These are phyloP conservation scores for Drosophila birchii DNA, from an alignment of 2,888 invertebrate genomes.

Conservation along the genomic window DNA sequence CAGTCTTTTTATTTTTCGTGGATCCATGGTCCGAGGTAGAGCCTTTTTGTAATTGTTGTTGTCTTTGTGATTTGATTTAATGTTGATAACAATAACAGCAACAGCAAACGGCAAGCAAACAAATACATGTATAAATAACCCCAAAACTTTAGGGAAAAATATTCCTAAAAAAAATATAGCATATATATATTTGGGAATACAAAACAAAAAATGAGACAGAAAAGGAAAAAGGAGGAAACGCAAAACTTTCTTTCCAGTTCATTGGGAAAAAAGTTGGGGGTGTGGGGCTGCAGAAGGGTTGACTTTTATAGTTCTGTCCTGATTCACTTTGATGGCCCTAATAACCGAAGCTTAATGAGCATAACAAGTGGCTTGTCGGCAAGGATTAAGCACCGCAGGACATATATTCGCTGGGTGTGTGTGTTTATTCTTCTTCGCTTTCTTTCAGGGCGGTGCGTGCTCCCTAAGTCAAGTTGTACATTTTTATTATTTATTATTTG, in stretches of 20 bases:
- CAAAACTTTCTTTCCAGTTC: conserved; percentile 55
- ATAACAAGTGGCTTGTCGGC: conserved; percentile 64
- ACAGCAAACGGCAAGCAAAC: conserved; percentile 52
- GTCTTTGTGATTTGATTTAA: conserved; percentile 79
- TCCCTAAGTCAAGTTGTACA: conserved; percentile 34
- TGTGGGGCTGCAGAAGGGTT: conserved; percentile 53
- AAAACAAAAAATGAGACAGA: not conserved
- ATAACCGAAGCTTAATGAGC: conserved; percentile 81
- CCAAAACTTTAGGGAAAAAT: conserved; percentile 62
- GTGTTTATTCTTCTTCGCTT: conserved; percentile 22
- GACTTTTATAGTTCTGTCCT: conserved; percentile 80
- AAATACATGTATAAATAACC: conserved; percentile 41
- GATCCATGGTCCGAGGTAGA: conserved; percentile 47
- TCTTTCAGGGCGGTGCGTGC: conserved; percentile 30
- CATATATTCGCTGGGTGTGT: conserved; percentile 33
- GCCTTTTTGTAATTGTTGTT: conserved; percentile 75
- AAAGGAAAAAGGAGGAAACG: conserved; percentile 24
- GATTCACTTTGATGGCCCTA: conserved; percentile 81
- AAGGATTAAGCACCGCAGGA: conserved; percentile 40
- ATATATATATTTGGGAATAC: conserved; percentile 5
- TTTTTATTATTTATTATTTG: conserved; percentile 68
- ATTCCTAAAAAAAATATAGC: conserved; percentile 14
- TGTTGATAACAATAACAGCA: conserved; percentile 78
- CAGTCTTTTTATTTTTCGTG: conserved; percentile 12
- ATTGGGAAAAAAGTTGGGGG: conserved; percentile 22